Percentiles rank a stretch among this genome's conserved stretches.
Conservation (phyloP, 2,797 vertebrate species). For the Esox masquinongy region DNA sequence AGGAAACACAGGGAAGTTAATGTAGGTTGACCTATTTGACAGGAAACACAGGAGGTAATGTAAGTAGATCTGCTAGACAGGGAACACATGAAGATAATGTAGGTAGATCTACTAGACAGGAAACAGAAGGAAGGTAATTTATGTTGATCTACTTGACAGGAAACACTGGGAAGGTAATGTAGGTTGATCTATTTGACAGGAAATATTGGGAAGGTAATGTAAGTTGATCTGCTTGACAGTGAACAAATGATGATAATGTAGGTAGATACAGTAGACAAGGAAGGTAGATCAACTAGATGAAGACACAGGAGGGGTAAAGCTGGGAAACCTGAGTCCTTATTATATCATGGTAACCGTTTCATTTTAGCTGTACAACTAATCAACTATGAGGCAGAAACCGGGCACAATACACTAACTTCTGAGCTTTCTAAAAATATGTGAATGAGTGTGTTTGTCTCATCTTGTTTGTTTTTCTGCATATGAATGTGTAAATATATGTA, state of each 20-base stretch:
- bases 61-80: not conserved
- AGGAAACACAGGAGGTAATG: too few species aligned
- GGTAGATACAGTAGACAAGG: too few species aligned
- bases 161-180: too few species aligned
- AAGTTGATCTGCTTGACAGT: too few species aligned
- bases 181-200: too few species aligned
- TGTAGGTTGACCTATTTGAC: too few species aligned
- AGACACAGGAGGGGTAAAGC: slow-evolving; percentile 12
- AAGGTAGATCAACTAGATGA: slow-evolving; percentile 12
- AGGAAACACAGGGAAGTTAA: too few species aligned
- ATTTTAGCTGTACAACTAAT: slow-evolving; percentile 58
- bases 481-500: slow-evolving; percentile 59
- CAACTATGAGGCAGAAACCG: slow-evolving; percentile 62
- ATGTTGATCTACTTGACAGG: too few species aligned
- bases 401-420: slow-evolving; percentile 56
- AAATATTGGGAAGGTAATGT: too few species aligned
- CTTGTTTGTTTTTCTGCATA: slow-evolving; percentile 25
- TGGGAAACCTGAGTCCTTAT: not conserved
- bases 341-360: slow-evolving; percentile 42
- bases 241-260: too few species aligned
- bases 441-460: slow-evolving; percentile 27
- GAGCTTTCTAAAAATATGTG: slow-evolving; percentile 47
- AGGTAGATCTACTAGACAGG: not conserved
- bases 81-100: not conserved
- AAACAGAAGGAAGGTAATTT: too few species aligned